Percentiles rank a stretch among this genome's conserved stretches.
phyloP scores from a whole-genome alignment of 64 coral and sea anemone species.

The Cladopsammia gracilis region DNA sequence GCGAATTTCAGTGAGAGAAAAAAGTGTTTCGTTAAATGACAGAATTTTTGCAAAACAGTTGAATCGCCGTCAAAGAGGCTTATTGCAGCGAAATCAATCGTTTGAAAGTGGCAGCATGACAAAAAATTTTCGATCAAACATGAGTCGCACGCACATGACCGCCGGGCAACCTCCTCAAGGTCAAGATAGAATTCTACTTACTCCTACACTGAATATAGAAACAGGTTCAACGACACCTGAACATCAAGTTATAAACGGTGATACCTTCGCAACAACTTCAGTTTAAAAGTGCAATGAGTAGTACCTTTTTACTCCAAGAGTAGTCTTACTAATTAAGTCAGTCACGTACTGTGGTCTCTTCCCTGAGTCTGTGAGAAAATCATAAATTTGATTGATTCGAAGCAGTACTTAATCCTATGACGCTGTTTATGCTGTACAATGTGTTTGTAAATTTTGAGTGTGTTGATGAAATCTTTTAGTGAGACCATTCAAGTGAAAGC shows the following conservation, averaged over 20 bases:
- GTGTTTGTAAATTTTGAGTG: too few relatives aligned
- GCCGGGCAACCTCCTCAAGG: background rate
- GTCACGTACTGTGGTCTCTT: too few relatives aligned
- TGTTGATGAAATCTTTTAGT: too few relatives aligned
- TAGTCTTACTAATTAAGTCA: background rate
- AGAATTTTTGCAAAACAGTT: conserved; percentile 63
- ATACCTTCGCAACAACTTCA: background rate
- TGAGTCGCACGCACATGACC: background rate
- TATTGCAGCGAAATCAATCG: conserved; percentile 30
- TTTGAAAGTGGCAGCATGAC: background rate
- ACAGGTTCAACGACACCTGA: background rate
- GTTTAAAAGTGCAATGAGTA: background rate
- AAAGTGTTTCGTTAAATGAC: conserved; percentile 50
- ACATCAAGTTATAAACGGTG: background rate
- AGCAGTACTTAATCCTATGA: too few relatives aligned
- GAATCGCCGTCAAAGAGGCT: conserved; percentile 17
- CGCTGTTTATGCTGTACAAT: too few relatives aligned
- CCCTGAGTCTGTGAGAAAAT: too few relatives aligned
- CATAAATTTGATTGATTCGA: too few relatives aligned
- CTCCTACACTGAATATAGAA: background rate
- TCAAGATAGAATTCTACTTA: background rate
- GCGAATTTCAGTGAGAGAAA: conserved; percentile 76
- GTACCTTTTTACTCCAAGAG: background rate
- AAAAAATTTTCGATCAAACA: background rate
- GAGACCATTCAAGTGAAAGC: too few relatives aligned